Conservation (phyloP, 2,888 invertebrate genomes). For the Acleris literana region DNA sequence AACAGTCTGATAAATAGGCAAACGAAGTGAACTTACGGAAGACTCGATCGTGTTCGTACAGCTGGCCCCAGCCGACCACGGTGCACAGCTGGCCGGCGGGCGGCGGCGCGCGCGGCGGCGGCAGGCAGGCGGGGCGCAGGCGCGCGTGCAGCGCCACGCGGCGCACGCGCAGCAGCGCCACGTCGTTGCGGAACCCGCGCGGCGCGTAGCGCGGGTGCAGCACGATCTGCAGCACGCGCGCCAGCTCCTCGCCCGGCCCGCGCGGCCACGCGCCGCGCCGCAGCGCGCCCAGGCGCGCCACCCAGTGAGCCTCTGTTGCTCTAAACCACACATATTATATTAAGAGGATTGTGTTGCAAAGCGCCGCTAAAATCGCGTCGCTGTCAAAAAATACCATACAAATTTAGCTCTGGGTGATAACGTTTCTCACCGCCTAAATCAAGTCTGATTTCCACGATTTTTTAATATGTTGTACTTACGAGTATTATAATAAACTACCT, state of each 20-base stretch:
- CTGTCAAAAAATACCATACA: too few relatives aligned
- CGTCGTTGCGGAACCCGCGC: conserved; percentile 90
- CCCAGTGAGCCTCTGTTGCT: conserved; percentile 90
- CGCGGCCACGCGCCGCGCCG: conserved; percentile 88
- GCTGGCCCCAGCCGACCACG: conserved; percentile 92
- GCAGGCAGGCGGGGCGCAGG: conserved; percentile 79
- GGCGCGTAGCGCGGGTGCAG: conserved; percentile 90
- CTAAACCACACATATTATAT: conserved; percentile 74
- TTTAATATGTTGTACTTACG: too few relatives aligned
- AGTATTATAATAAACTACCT: too few relatives aligned
- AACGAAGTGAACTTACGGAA: conserved; percentile 85
- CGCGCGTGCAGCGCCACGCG: conserved; percentile 82
- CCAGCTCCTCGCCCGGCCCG: conserved; percentile 89
- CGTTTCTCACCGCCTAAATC: too few relatives aligned
- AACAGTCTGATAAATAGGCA: too few relatives aligned
- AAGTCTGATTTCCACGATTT: too few relatives aligned
- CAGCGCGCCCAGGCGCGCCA: conserved; percentile 89
- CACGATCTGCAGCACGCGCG: conserved; percentile 85
- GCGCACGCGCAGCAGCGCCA: conserved; percentile 86
- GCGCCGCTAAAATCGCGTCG: too few relatives aligned
- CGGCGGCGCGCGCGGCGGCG: conserved; percentile 82
- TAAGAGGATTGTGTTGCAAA: too few relatives aligned
- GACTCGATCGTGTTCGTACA: conserved; percentile 90
- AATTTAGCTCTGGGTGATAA: too few relatives aligned
- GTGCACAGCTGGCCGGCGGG: conserved; percentile 88